Conservation (phyloP, 2,888 invertebrate species). For the Horisme vitalbata region DNA sequence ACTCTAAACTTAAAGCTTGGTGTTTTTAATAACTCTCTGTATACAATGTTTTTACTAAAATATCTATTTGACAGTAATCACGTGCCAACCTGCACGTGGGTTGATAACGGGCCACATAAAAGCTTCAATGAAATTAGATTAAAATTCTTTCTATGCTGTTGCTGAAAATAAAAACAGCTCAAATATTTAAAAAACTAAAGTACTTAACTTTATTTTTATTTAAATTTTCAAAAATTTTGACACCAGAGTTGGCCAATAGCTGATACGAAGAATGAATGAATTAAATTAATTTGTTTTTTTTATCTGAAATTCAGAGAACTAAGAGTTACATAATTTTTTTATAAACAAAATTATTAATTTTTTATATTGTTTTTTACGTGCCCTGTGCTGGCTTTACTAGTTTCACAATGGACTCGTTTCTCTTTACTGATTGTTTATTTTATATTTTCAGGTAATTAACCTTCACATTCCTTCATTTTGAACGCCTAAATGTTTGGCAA, state of each 20-base stretch:
- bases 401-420: conserved; percentile 21
- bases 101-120: neutral
- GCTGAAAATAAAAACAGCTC: neutral
- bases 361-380: too few relatives aligned
- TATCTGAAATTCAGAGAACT: too few relatives aligned
- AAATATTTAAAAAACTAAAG: neutral
- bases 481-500: conserved; percentile 72
- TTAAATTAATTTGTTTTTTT: too few relatives aligned
- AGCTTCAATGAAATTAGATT: neutral
- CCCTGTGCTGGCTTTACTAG: conserved; percentile 26
- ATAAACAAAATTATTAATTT: too few relatives aligned
- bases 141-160: neutral
- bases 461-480: conserved; percentile 74
- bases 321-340: too few relatives aligned
- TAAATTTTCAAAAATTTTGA: too few relatives aligned
- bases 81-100: conserved; percentile 7
- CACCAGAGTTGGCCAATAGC: too few relatives aligned
- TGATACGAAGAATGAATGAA: too few relatives aligned
- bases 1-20: too few relatives aligned
- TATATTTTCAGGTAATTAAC: conserved; percentile 80
- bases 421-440: conserved; percentile 61
- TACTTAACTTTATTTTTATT: too few relatives aligned
- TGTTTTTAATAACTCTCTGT: too few relatives aligned
- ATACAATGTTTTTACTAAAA: too few relatives aligned
- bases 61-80: neutral